Evolutionary conservation across 2,888 invertebrate species (phyloP).

Genomic region (Pristionchus fissidentatus): DNA sequence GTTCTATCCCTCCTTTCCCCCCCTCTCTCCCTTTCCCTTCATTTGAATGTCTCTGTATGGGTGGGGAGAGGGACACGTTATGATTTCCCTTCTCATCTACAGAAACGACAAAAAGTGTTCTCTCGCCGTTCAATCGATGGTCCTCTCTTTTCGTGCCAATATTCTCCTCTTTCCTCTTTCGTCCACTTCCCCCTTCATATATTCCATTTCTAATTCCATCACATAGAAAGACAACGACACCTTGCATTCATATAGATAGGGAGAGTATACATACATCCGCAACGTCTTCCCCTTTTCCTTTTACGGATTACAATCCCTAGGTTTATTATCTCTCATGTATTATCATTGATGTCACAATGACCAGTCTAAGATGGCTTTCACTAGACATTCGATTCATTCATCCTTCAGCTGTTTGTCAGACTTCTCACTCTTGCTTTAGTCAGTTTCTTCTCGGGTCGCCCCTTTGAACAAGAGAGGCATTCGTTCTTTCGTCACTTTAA

Average conservation of each 20-base stretch:
- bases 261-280: conserved; percentile 22
- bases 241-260: conserved; percentile 33
- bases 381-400: neutral
- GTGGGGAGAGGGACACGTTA: conserved; percentile 17
- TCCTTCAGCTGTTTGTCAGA: neutral
- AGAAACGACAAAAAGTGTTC: conserved; percentile 29
- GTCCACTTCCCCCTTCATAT: conserved; percentile 27
- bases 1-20: neutral
- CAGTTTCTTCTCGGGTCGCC: neutral
- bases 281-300: neutral
- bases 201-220: conserved; percentile 33
- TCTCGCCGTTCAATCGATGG: neutral
- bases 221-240: conserved; percentile 40
- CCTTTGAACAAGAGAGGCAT: neutral
- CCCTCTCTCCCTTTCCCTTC: neutral
- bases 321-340: too few species aligned
- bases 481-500: conserved; percentile 7
- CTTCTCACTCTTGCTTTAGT: neutral
- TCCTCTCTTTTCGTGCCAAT: neutral
- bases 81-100: conserved; percentile 34
- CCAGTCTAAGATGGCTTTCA: neutral
- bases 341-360: neutral
- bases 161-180: neutral
- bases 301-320: neutral
- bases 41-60: conserved; percentile 40